Evolutionary conservation across 2,797 vertebrate species (phyloP).

Genomic region (Natrix natrix): DNA sequence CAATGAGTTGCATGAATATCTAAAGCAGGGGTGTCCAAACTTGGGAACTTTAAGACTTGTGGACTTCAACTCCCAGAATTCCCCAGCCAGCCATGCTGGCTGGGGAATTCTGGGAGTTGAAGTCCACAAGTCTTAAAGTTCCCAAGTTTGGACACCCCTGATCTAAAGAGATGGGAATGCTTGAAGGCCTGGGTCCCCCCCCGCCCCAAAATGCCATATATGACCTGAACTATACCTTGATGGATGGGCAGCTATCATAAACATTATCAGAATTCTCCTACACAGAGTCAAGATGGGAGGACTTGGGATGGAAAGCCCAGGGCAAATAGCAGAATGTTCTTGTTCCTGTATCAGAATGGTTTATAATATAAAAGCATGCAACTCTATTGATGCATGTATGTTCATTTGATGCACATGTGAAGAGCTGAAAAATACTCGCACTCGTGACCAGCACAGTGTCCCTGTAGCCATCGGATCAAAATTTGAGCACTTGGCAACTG

Average conservation of each 20-base stretch:
- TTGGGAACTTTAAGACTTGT: too few species aligned
- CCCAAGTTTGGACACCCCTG: too few species aligned
- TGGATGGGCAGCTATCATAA: not conserved
- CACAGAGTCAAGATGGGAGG: not conserved
- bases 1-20: not conserved
- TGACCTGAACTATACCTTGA: not conserved
- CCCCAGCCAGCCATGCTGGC: too few species aligned
- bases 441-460: not conserved
- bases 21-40: not conserved
- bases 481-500: not conserved
- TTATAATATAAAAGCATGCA: not conserved
- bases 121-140: too few species aligned
- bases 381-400: not conserved
- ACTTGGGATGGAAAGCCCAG: not conserved
- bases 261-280: not conserved
- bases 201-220: not conserved
- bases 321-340: not conserved
- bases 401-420: not conserved
- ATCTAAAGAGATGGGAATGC: not conserved
- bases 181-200: not conserved
- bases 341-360: not conserved
- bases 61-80: too few species aligned
- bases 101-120: too few species aligned
- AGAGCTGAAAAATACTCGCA: not conserved
- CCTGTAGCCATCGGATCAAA: not conserved